Percentiles rank a stretch among this genome's conserved stretches.
Conservation (phyloP, 2,888 invertebrate genomes). For the Lithophane ornitopus region DNA sequence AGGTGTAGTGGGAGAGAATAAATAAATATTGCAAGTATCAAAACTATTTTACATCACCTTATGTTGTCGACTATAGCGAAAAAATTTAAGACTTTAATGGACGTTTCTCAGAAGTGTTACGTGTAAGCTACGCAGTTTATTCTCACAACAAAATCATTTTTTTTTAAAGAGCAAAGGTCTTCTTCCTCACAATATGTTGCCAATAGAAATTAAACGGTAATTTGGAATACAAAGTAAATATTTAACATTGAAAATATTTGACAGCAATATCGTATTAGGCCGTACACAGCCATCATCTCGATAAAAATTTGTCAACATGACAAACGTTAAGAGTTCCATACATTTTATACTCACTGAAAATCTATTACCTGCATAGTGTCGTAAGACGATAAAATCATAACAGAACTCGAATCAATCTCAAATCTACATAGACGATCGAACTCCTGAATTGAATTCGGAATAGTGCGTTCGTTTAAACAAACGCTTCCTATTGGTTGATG, state of each 20-base stretch:
- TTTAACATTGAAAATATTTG: not conserved
- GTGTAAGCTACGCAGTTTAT: not conserved
- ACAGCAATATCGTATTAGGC: not conserved
- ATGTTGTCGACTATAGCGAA: not conserved
- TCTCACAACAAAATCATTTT: conserved; percentile 20
- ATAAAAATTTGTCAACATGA: not conserved
- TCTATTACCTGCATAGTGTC: not conserved
- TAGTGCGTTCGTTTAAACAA: conserved; percentile 64
- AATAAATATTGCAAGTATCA: conserved; percentile 21
- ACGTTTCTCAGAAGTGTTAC: conserved; percentile 10
- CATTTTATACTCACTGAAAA: not conserved
- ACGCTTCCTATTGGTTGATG: conserved; percentile 66
- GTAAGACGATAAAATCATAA: conserved; percentile 15
- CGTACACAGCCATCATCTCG: not conserved
- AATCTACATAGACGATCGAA: conserved; percentile 55
- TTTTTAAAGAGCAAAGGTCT: conserved; percentile 10
- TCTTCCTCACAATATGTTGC: conserved; percentile 4
- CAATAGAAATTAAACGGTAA: conserved; percentile 4
- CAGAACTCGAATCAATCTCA: conserved; percentile 3
- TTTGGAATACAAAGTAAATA: conserved; percentile 11
- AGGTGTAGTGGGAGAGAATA: not conserved
- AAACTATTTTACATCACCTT: not conserved
- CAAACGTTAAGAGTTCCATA: not conserved
- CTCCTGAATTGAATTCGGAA: conserved; percentile 64
- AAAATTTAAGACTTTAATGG: conserved; percentile 16